Conservation (phyloP, 2,888 invertebrate species). For the Drosophila mimica region DNA sequence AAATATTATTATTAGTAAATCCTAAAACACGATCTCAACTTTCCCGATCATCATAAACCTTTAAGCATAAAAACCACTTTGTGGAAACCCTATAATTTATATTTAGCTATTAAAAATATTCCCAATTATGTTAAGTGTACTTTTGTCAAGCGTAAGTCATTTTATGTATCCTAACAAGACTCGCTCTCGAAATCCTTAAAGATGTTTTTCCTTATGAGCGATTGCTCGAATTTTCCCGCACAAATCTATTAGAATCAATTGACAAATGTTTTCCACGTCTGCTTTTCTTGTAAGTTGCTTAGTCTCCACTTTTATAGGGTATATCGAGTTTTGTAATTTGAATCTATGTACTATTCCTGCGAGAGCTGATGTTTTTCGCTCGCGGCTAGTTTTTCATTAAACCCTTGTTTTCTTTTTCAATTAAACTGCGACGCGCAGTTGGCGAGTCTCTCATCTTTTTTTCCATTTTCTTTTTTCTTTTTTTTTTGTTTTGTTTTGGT, state of each 20-base stretch:
- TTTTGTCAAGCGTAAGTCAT: not conserved
- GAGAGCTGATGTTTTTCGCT: conserved; percentile 43
- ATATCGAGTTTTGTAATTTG: conserved; percentile 7
- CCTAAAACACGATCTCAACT: not conserved
- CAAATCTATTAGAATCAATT: not conserved
- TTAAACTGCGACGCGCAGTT: conserved; percentile 66
- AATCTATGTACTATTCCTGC: not conserved
- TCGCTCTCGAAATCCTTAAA: not conserved
- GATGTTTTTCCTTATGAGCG: not conserved
- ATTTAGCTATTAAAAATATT: not conserved
- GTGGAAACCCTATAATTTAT: not conserved
- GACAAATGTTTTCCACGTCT: not conserved
- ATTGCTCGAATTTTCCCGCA: not conserved
- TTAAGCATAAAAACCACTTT: not conserved
- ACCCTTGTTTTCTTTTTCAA: conserved; percentile 65
- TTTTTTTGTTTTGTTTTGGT: conserved; percentile 36
- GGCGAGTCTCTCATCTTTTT: conserved; percentile 68
- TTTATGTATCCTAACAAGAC: not conserved
- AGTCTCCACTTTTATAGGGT: not conserved
- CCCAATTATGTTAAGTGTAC: not conserved
- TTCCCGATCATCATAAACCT: not conserved
- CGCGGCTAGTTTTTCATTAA: conserved; percentile 69
- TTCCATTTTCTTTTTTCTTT: conserved; percentile 16
- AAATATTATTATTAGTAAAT: not conserved
- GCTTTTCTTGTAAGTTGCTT: not conserved